Base-by-base conservation (phyloP, 2,888 invertebrate genomes). In the Digitonthophagus gazella region DNA sequence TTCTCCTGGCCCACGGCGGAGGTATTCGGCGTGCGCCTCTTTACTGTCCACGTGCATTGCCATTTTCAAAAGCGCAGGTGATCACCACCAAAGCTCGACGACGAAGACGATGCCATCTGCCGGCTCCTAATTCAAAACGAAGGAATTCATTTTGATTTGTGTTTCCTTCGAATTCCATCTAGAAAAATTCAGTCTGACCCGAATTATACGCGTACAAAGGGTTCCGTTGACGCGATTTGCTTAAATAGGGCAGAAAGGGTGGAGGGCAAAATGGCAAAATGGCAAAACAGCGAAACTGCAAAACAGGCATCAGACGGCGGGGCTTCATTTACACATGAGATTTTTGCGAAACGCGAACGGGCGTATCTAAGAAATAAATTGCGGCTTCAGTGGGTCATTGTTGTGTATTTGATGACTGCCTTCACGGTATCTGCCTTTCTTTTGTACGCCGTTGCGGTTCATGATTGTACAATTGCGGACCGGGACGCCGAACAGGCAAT, bases 1-100 rank as follows among this genome's bases (percentile, higher is more conserved):
- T 73, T 75, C 75, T 61, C n/a, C n/a, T 61, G 61, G 18, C 61
- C 61, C 20, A 61, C 19, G 20, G 61, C 61, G 14, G n/a, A 16
- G 16, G 58, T 20, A 18, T 57, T 16, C 57, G 14, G 16, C 57
- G 61, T 61, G 61, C 61, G 61, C 61, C 20, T 61, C 61, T 61
- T 61, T 61, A 61, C 61, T 61, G 61, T 16, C 61, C 61, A 61
- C 61, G 19, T 61, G 61, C 61, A 19, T 61, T 14, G 5, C 61
- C 18, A 61, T 61, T 61, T 20, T 61, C 61, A 61, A 61, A 61
- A 61, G 19, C 14, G 19, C 61, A 18, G 16, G 61, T 19, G 20
- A n/a, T n/a, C n/a, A n/a, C n/a, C n/a, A n/a, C n/a, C n/a, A n/a
- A n/a, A n/a, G n/a, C n/a, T n/a, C n/a, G n/a, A n/a, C n/a, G n/a